Evolutionary conservation across 30 jellyfish, hydroid and myxozoan species (phyloP).

Genomic region (Chrysaora quinquecirrha): DNA sequence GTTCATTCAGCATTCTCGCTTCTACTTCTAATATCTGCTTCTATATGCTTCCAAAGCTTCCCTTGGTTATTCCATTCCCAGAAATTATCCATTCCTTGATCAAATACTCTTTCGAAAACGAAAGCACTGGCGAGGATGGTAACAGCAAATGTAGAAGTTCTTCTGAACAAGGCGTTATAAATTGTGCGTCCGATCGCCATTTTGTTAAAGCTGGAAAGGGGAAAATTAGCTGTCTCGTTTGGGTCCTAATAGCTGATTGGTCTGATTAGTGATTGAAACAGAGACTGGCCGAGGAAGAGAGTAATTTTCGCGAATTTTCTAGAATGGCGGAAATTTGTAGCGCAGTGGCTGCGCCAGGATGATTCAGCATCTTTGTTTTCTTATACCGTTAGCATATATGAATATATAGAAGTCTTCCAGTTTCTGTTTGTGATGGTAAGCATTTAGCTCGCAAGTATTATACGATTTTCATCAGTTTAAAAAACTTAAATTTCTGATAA

Average conservation of each 20-base stretch:
- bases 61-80: constrained; percentile 99
- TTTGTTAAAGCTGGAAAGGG: constrained; percentile 7
- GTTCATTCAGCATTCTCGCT: constrained; percentile 37
- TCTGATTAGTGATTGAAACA: neutral
- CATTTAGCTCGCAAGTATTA: too few relatives aligned
- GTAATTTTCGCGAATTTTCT: neutral
- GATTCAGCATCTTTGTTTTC: neutral
- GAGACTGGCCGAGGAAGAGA: neutral
- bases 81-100: constrained; percentile 93
- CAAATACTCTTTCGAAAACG: constrained; percentile 88
- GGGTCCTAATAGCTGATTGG: too few relatives aligned
- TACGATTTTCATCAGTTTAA: neutral
- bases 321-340: neutral
- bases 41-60: constrained; percentile 71
- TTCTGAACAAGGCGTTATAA: constrained; percentile 78
- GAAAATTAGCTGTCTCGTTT: neutral
- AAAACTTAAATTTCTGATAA: too few relatives aligned
- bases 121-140: constrained; percentile 90
- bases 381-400: neutral
- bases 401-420: neutral
- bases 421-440: neutral
- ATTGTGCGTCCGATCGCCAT: constrained; percentile 78
- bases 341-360: neutral
- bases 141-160: constrained; percentile 92
- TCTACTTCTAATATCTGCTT: constrained; percentile 58